Evolutionary conservation across 2,797 vertebrate species (phyloP).

Genomic region (Schizopygopsis malacanthus): DNA sequence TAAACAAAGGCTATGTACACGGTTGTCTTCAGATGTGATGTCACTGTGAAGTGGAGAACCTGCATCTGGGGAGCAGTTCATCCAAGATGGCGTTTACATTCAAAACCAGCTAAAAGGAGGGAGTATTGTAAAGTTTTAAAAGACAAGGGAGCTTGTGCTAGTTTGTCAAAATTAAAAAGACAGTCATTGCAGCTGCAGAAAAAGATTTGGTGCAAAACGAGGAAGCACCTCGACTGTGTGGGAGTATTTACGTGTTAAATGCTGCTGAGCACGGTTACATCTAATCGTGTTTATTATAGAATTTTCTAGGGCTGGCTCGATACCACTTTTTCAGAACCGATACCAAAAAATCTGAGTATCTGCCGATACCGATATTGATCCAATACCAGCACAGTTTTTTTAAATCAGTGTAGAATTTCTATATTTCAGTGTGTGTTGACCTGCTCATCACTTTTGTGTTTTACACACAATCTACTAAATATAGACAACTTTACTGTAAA

Average conservation of each 20-base stretch:
- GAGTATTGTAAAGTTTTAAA: background rate
- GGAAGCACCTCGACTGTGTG: background rate
- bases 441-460: too few species aligned
- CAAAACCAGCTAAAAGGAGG: background rate
- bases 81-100: background rate
- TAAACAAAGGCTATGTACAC: background rate
- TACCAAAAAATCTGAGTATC: too few species aligned
- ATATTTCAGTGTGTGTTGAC: too few species aligned
- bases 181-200: slow-evolving; percentile 8
- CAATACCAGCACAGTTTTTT: too few species aligned
- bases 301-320: too few species aligned
- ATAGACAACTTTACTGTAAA: too few species aligned
- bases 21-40: background rate
- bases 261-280: background rate
- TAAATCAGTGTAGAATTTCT: too few species aligned
- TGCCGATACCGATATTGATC: too few species aligned
- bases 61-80: background rate
- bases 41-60: background rate
- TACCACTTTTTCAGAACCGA: too few species aligned
- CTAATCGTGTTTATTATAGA: background rate
- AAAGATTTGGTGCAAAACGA: background rate
- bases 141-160: background rate
- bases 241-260: background rate
- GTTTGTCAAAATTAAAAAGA: background rate
- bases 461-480: too few species aligned